Evolutionary conservation across 2,113 vertebrate species (phyloP), one percentile per base, ranked within the genome.

Genomic region (Meriones unguiculatus): DNA sequence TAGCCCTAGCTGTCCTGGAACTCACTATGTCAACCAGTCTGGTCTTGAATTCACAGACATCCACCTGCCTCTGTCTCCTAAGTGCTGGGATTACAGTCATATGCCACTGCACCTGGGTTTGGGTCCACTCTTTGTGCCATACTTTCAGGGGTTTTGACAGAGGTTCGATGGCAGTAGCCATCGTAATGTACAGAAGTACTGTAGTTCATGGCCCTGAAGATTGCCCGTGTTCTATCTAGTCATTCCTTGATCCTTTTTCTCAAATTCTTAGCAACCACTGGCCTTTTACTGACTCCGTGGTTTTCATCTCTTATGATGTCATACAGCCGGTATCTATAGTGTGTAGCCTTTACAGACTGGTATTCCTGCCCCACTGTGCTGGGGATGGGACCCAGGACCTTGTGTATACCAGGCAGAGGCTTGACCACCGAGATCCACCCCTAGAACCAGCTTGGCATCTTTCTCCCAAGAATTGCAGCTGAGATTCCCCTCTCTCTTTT

Each of bases 301-400:
- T 77, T 84, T 65, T 88, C 28, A 20, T 67, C 84, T 95, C 35
- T 78, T 22, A 91, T 76, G 57, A 77, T 77, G 76, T 85, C 54
- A 54, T 13, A 18, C 67, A 69, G 24, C 20, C 85, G 70, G 38
- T 54, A 85, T 50, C 76, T 72, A 52, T 4, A 72, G 70, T 46
- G 14, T 32, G 62, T 70, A 57, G 14, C 14, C 46, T 89, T 96
- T 93, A 84, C 30, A 90, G 28, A 57, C 62, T 76, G 35, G 35
- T 38, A 22, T 13, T 12, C 54, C 30, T 2, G 17, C 52, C 54
- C 77, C 18, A 5, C 35, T 50, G 64, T 69, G 5, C 84, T 50
- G 38, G 17, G 38, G 25, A 4, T 46, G 62, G 38, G 46, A 46
- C 15, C 14, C 25, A 67, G 24, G 84, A 50, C 28, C 41, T 86